Base-by-base conservation (phyloP, 1,140 invertebrate genomes). In the Myzus persicae region DNA sequence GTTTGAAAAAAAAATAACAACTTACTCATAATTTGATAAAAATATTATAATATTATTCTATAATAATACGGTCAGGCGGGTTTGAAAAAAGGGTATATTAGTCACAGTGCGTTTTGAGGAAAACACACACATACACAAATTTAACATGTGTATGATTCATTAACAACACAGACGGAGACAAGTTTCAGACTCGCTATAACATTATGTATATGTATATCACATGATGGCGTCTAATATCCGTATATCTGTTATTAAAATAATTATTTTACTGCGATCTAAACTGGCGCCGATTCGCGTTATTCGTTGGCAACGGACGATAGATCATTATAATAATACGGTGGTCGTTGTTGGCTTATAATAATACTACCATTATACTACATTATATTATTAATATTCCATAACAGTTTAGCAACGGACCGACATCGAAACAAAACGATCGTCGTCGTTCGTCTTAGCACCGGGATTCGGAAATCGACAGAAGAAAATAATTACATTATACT, bases 91-190 rank as follows among this genome's bases (percentile, higher is more conserved):
- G 84, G 90, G 90, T 82, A 18, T 82, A 92, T 92, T 92, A 92
- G 91, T 92, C 91, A 92, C 91, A 82, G 76, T 46, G 36, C n/a
- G 7, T 46, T 82, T 44, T 48, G 36, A 82, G 76, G 91, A 92
- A 92, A 3, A 26, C 48, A 24, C 46, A 20, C 87, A 38, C n/a
- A 82, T 22, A 48, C 44, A 48, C 5, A 31, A n/a, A n/a, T n/a
- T n/a, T 36, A 76, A 76, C 59, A 42, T 84, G 67, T 92, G 76
- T 84, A 92, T 92, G 91, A 92, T 82, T 92, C 91, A 92, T 92
- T 92, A 92, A 91, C 36, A 92, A 48, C 44, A 5, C 67, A 44
- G 44, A 76, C 91, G 7, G 67, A 91, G 26, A 76, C 11, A 46
- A 5, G 40, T 82, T n/a, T 76, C 67, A 44, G 31, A 44, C 44